Conservation (phyloP, 2,888 invertebrate species). For the Camptogramma bilineatum region DNA sequence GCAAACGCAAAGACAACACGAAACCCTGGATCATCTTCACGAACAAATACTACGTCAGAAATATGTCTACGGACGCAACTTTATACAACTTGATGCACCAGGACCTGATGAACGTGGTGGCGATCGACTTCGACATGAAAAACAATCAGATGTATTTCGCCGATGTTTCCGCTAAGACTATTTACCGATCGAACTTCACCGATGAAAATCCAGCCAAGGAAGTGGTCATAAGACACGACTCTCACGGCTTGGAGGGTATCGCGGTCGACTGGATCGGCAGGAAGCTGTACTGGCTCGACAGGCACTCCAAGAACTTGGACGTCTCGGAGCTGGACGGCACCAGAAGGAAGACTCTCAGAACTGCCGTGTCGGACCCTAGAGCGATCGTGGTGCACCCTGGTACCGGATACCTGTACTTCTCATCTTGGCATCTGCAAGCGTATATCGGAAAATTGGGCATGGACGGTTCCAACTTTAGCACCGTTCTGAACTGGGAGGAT, state of each 20-base stretch:
- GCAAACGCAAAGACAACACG: constrained; percentile 93
- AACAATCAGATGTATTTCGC: constrained; percentile 97
- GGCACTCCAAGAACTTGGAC: constrained; percentile 97
- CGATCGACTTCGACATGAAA: constrained; percentile 95
- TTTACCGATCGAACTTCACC: constrained; percentile 90
- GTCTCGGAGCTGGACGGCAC: constrained; percentile 97
- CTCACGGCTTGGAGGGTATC: constrained; percentile 98
- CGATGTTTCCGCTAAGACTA: constrained; percentile 98
- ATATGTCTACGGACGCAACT: constrained; percentile 96
- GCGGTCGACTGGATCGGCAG: constrained; percentile 98
- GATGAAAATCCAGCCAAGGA: constrained; percentile 89
- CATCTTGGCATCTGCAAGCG: constrained; percentile 98
- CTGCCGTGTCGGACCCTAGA: constrained; percentile 96
- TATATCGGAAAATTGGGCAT: constrained; percentile 98
- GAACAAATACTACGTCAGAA: constrained; percentile 98
- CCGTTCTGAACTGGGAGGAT: constrained; percentile 95
- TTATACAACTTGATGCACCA: constrained; percentile 95
- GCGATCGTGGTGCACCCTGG: constrained; percentile 98
- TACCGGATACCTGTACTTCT: constrained; percentile 96
- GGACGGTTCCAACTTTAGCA: constrained; percentile 96
- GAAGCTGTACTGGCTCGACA: constrained; percentile 98
- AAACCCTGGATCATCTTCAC: constrained; percentile 96
- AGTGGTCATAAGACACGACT: constrained; percentile 95
- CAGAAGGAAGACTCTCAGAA: constrained; percentile 94
- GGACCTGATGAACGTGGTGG: constrained; percentile 98